These are phyloP conservation scores for Micoletzkya japonica DNA, from an alignment of 2,888 invertebrate species.

Conservation along the genomic window DNA sequence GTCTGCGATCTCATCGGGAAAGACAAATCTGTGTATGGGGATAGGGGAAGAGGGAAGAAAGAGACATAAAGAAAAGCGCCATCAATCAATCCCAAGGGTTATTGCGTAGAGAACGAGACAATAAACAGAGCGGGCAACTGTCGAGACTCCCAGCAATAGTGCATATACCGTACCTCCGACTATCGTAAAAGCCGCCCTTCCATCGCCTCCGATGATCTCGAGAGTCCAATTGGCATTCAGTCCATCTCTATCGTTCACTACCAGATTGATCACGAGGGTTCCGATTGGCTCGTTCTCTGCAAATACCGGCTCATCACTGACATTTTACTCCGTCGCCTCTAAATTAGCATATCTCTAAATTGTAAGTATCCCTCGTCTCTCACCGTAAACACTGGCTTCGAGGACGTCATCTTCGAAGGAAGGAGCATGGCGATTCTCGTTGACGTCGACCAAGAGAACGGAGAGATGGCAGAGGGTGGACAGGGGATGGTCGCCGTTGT, in stretches of 20 bases:
- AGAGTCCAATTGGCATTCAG: constrained; percentile 10
- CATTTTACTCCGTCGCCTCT: not conserved
- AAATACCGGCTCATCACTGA: constrained; percentile 13
- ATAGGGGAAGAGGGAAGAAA: too few relatives aligned
- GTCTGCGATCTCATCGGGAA: too few relatives aligned
- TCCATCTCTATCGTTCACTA: constrained; percentile 74
- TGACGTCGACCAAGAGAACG: constrained; percentile 66
- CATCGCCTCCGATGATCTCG: constrained; percentile 27
- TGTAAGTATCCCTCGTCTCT: not conserved
- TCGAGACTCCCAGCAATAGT: too few relatives aligned
- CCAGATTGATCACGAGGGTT: constrained; percentile 80
- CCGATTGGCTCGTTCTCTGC: constrained; percentile 73
- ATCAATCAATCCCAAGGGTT: too few relatives aligned
- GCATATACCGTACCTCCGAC: constrained; percentile 21
- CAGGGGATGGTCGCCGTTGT: constrained; percentile 49
- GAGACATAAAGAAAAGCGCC: too few relatives aligned
- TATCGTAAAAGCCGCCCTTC: constrained; percentile 25
- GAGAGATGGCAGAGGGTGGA: constrained; percentile 62
- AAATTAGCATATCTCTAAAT: too few relatives aligned
- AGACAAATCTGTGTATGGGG: too few relatives aligned
- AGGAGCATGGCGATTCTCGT: constrained; percentile 66
- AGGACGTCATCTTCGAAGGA: constrained; percentile 64
- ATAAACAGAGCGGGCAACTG: too few relatives aligned
- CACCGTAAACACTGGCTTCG: constrained; percentile 57
- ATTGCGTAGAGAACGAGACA: too few relatives aligned